These are phyloP conservation scores for Sclerurus mexicanus DNA, from an alignment of 2,113 vertebrate genomes.

Conservation along the genomic window DNA sequence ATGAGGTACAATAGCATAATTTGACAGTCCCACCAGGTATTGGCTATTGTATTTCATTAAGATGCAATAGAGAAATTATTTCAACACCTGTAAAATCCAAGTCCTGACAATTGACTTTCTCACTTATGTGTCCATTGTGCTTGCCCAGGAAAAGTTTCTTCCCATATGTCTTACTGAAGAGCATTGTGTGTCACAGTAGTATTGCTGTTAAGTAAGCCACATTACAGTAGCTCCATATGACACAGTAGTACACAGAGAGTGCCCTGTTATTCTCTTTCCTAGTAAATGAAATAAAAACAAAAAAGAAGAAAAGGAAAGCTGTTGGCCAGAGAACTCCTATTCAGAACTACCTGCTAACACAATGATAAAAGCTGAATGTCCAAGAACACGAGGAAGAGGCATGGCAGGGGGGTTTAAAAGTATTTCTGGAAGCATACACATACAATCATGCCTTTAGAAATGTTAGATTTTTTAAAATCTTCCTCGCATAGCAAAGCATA, in stretches of 20 bases:
- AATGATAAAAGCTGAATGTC: neutral
- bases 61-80: neutral
- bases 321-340: neutral
- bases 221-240: neutral
- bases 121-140: neutral
- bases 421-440: neutral
- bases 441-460: neutral
- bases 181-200: neutral
- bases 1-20: fast-evolving
- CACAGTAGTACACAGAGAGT: neutral
- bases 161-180: neutral
- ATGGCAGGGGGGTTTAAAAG: neutral
- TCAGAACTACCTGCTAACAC: neutral
- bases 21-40: neutral
- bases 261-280: neutral
- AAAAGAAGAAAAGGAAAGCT: neutral
- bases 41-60: neutral
- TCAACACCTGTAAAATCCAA: neutral
- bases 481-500: neutral
- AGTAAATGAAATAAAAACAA: neutral
- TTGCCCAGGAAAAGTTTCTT: neutral
- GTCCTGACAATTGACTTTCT: neutral
- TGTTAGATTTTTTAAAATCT: neutral
- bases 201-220: neutral
- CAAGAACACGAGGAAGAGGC: neutral